A percentile compares a stretch with the other conserved stretches of the same genome.
phyloP scores from a whole-genome alignment of 2,113 vertebrate genomes.

The Eudyptes chrysolophus region DNA sequence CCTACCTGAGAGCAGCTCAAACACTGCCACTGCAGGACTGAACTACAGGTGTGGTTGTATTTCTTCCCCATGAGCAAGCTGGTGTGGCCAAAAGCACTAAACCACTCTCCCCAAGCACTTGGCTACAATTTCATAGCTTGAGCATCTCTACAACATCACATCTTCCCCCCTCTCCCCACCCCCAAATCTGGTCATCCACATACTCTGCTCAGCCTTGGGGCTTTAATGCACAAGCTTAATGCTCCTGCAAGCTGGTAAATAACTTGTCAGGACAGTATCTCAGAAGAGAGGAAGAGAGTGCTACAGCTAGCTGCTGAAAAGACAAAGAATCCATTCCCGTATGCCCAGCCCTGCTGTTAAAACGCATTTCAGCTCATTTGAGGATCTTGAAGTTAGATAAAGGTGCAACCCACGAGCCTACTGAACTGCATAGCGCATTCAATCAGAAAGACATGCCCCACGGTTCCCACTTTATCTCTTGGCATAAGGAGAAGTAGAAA shows the following conservation, averaged over 20 bases:
- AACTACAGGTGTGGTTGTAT: fast-evolving
- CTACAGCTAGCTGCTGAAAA: background rate
- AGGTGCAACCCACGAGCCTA: background rate
- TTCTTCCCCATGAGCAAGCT: background rate
- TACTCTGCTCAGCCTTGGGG: background rate
- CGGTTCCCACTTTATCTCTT: background rate
- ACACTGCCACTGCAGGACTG: background rate
- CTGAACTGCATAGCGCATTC: background rate
- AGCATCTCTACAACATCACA: background rate
- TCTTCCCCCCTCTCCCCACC: too few species aligned
- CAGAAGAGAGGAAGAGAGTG: background rate
- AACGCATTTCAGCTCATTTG: background rate
- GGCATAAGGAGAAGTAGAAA: background rate
- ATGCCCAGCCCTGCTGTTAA: background rate
- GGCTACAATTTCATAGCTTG: background rate
- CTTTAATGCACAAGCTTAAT: background rate
- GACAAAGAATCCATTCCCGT: background rate
- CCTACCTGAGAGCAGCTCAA: fast-evolving
- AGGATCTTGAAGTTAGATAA: background rate
- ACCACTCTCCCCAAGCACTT: background rate
- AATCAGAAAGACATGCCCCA: background rate
- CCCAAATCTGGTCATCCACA: fast-evolving
- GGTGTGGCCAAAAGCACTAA: background rate
- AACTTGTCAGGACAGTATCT: background rate
- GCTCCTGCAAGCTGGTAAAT: background rate